These are phyloP conservation scores for Nomada fucata DNA, from an alignment of 2,888 invertebrate species.

Conservation along the genomic window DNA sequence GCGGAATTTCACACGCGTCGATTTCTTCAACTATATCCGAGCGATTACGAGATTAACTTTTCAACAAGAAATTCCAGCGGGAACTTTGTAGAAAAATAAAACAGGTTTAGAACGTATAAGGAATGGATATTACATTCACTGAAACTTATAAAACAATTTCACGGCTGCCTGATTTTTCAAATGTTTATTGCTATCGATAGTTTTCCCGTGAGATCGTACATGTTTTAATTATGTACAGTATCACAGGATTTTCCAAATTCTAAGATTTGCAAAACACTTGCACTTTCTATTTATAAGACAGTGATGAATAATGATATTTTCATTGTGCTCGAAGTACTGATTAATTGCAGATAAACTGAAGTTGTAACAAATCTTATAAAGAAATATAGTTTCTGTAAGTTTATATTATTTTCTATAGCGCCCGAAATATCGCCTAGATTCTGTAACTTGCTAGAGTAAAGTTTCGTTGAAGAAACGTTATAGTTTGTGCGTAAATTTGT, in stretches of 20 bases:
- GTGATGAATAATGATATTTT: neutral
- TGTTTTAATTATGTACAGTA: neutral
- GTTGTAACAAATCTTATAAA: no score
- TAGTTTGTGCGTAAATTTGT: no score
- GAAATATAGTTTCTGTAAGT: no score
- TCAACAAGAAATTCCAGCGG: slow-evolving; percentile 17
- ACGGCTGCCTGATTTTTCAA: neutral
- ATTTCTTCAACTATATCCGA: slow-evolving; percentile 31
- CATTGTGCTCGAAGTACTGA: neutral
- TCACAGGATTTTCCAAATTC: neutral
- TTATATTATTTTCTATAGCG: no score
- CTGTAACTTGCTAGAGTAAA: no score
- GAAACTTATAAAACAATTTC: slow-evolving; percentile 17
- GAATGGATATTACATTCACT: slow-evolving; percentile 26
- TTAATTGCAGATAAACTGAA: no score
- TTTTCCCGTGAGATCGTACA: neutral
- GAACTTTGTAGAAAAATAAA: slow-evolving; percentile 15
- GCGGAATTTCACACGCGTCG: slow-evolving; percentile 14
- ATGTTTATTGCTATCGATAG: neutral
- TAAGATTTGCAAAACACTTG: neutral
- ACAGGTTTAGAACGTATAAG: slow-evolving; percentile 44
- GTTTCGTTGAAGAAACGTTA: no score
- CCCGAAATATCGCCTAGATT: no score
- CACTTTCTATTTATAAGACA: neutral
- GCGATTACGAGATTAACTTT: slow-evolving; percentile 42